Base-by-base conservation (phyloP, 2,797 vertebrate genomes). In the Florisuga fusca region DNA sequence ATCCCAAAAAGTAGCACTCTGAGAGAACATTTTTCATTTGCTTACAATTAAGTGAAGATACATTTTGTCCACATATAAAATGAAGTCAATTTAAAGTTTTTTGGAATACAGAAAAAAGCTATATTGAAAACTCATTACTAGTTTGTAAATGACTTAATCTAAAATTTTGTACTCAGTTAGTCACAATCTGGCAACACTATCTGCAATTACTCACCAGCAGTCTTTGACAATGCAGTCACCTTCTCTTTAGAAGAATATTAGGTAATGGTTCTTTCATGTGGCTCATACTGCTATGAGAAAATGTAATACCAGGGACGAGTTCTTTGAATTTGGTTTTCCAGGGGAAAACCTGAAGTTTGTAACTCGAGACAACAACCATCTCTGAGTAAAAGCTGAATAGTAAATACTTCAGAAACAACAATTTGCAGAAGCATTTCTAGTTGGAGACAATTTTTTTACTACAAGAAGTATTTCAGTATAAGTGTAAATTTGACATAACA, bases 391-490 rank as follows among this genome's bases (percentile, higher is more conserved):
- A 75, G 92, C 82, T 25, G 33, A 96, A 95, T 73, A 94, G 87
- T 97, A 98, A 98, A 97, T 95, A 94, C 89, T 97, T 97, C 90
- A 84, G 96, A 95, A 95, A 31, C 84, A 97, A 93, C 92, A 96
- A 96, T 96, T 98, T 95, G 87, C 97, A 97, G 94, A 93, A 97
- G 90, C 97, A 97, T 98, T 98, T 98, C 97, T 97, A 98, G 97
- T 92, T 97, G 96, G 97, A 98, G 94, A 97, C 94, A 98, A 96
- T 96, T 98, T 97, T 92, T 97, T 97, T 95, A 98, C 98, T 98
- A 97, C 72, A 98, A 98, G 94, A 96, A 97, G 93, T 96, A 97
- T 97, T 98, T 98, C 97, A 97, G 92, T 96, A 7, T 36, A 95
- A 55, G 7, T 3, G 12, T 82, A 84, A 74, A n/a, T 48, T 93